Evolutionary conservation across 2,888 invertebrate species (phyloP).

Genomic region (Orchestes rusci): DNA sequence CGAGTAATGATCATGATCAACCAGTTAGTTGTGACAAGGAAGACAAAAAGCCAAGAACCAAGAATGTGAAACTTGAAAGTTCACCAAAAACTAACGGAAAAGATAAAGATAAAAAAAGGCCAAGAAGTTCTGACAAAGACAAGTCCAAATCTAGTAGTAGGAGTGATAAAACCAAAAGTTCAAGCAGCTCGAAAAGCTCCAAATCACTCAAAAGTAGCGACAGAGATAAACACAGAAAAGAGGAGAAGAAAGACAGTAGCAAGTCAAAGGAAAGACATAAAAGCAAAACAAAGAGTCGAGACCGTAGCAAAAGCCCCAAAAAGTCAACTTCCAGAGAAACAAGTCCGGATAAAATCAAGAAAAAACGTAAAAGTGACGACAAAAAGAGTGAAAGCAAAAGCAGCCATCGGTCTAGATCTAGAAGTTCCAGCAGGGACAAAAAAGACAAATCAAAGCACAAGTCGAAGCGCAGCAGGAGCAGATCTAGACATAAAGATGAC

Average conservation of each 20-base stretch:
- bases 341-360: constrained; percentile 10
- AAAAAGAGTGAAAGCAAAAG: constrained; percentile 19
- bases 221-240: constrained; percentile 35
- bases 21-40: not conserved
- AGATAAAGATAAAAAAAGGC: constrained; percentile 26
- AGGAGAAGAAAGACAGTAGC: constrained; percentile 25
- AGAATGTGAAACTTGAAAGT: too few species aligned
- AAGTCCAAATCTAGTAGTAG: constrained; percentile 2
- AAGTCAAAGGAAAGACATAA: constrained; percentile 26
- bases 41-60: constrained; percentile 5
- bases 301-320: constrained; percentile 11
- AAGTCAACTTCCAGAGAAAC: constrained; percentile 11
- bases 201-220: constrained; percentile 34
- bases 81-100: too few species aligned
- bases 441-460: constrained; percentile 1
- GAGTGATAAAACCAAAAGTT: not conserved
- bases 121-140: constrained; percentile 35
- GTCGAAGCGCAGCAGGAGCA: constrained; percentile 10
- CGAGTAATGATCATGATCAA: not conserved
- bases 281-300: constrained; percentile 8
- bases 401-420: constrained; percentile 5
- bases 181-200: constrained; percentile 5
- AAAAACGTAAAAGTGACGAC: constrained; percentile 15
- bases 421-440: constrained; percentile 5
- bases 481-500: constrained; percentile 24